Evolutionary conservation across 2,888 invertebrate genomes (phyloP), one percentile per base, ranked within the genome.

Genomic region (Amiota communis): DNA sequence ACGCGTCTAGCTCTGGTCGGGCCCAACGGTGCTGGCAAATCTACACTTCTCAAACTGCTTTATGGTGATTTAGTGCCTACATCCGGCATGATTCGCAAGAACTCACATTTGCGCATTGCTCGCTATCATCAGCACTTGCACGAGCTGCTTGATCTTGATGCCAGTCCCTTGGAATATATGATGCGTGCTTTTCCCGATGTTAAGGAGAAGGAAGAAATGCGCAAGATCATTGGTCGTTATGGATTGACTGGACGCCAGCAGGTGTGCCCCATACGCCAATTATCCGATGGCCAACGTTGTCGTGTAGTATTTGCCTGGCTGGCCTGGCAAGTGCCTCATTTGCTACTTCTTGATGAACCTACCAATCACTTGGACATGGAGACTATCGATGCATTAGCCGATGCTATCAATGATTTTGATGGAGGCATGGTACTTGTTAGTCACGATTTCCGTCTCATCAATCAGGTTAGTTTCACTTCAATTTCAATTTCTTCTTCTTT

Each of bases 401-500:
- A 99, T 82, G 99, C 99, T 46, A 95, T 99, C 85, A 98, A 97
- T 88, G 97, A 98, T 87, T 99, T 98, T 88, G 97, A 98, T 80
- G 99, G 99, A 63, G 99, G 99, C 80, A 95, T 99, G 95, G 97
- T 99, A 78, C 93, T 99, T 36, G 99, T 99, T 85, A 98, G 98
- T 91, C 99, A 99, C 95, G 99, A 99, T 93, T 99, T 99, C 92
- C 93, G 99, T 90, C 94, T 99, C 72, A 99, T 99, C 78, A 97
- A 96, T 91, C 99, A 99, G 93, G 98, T 98, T 88, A 65, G 75
- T 48, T 47, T 11, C 48, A 13, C 15, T 56, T n/a, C 12, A 17
- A 47, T 20, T 56, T 49, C 71, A 13, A 51, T 23, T 56, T 2
- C 2, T 46, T 15, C 15, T 4, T 61, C 57, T 9, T 8, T 46